Conservation (phyloP, 2,888 invertebrate species). For the Pristionchus mayeri region DNA sequence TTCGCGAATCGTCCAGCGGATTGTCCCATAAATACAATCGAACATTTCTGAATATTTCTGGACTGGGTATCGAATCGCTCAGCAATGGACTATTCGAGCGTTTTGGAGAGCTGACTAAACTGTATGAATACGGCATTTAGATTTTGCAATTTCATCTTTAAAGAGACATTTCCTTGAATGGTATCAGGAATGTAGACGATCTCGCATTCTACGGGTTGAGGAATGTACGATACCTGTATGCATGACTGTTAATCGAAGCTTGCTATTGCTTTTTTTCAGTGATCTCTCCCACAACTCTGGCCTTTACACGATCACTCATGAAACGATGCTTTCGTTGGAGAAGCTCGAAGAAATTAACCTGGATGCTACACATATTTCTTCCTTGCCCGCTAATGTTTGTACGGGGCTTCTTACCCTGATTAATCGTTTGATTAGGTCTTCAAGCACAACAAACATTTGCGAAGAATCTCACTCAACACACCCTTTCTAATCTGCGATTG, state of each 20-base stretch:
- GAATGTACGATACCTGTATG: background rate
- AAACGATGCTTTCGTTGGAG: background rate
- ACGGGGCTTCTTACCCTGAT: too few relatives aligned
- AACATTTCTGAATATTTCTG: background rate
- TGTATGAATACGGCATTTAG: background rate
- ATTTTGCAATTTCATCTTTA: background rate
- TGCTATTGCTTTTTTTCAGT: too few relatives aligned
- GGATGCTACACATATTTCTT: conserved; percentile 24
- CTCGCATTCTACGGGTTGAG: background rate
- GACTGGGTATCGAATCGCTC: background rate
- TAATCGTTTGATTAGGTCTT: background rate
- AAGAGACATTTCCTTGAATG: conserved; percentile 22
- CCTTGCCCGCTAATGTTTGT: background rate
- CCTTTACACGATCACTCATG: background rate
- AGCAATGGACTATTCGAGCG: background rate
- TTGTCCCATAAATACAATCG: conserved; percentile 6
- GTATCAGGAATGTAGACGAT: conserved; percentile 3
- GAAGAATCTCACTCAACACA: conserved; percentile 13
- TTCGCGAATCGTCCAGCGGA: background rate
- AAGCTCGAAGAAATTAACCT: background rate
- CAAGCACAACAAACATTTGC: background rate
- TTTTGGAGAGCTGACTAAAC: background rate
- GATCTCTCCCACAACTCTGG: conserved; percentile 23
- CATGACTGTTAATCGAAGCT: too few relatives aligned
- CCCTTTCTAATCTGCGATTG: conserved; percentile 10